A percentile compares a stretch with the other conserved stretches of the same genome.
Evolutionary conservation across 92 coral and sea anemone genomes (phyloP).

Genomic region (Phenganax subtilis): DNA sequence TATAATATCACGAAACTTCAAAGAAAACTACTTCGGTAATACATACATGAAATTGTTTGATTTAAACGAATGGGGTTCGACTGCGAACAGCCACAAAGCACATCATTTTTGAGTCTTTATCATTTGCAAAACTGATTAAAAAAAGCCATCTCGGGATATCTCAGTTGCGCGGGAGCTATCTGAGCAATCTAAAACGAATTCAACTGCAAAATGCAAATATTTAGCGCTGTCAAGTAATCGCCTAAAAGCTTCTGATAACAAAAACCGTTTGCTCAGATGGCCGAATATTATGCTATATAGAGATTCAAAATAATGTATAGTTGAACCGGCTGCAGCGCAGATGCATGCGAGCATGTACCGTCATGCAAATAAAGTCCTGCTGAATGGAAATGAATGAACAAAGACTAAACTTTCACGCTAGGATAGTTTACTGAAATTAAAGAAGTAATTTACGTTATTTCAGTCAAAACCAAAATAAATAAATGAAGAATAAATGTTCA

Average conservation of each 20-base stretch:
- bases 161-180: slow-evolving; percentile 35
- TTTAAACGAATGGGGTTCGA: not conserved
- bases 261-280: slow-evolving; percentile 33
- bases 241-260: slow-evolving; percentile 25
- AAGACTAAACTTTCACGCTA: slow-evolving; percentile 16
- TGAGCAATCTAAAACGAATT: slow-evolving; percentile 37
- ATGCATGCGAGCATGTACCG: slow-evolving; percentile 4
- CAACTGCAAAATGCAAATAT: slow-evolving; percentile 47
- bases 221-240: slow-evolving; percentile 43
- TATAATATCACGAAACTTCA: slow-evolving; percentile 10
- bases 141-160: slow-evolving; percentile 27
- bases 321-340: slow-evolving; percentile 11
- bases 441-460: slow-evolving; percentile 20
- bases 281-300: slow-evolving; percentile 5
- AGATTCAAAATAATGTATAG: not conserved
- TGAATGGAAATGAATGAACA: slow-evolving; percentile 9
- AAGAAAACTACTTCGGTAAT: not conserved
- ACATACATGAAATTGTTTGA: not conserved
- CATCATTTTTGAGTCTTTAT: slow-evolving; percentile 36
- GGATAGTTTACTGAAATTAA: slow-evolving; percentile 26
- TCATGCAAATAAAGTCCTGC: slow-evolving; percentile 6
- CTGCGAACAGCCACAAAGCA: slow-evolving; percentile 15
- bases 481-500: slow-evolving; percentile 21
- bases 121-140: slow-evolving; percentile 27
- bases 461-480: slow-evolving; percentile 24